Evolutionary conservation across 2,113 vertebrate genomes (phyloP), one percentile per base, ranked within the genome.

Genomic region (Caloenas nicobarica): DNA sequence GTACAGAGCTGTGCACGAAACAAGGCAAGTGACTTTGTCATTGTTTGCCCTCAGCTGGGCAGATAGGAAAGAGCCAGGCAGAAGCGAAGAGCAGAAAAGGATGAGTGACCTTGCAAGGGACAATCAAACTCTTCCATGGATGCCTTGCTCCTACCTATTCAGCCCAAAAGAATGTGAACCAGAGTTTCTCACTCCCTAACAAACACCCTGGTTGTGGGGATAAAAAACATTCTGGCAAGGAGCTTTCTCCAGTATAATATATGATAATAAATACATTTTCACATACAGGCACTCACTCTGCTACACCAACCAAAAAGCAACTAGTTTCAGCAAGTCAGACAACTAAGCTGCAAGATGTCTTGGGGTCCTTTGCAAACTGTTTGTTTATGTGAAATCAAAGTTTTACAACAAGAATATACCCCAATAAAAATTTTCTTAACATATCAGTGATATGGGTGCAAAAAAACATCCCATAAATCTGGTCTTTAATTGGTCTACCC

Each of bases 141-240:
- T n/a, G 17, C 8, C 17, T 10, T n/a, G 14, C 7, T 33, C 31
- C 24, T 81, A 22, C 13, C 26, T 50, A 11, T 12, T 62, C 31
- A 86, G 11, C 13, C 15, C 10, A 54, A 77, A 81, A 62, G 2
- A 4, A 78, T 0, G 0, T 33, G 38, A 68, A 74, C 13, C 1
- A 1, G 22, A 7, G 16, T 66, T 90, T 90, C 61, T 83, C 36
- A n/a, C 13, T 79, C 42, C 31, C 18, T 76, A 60, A 48, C 12
- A 79, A 86, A 64, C 15, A 73, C 8, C 7, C 13, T 57, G 25
- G 5, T 34, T 68, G 48, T 51, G 13, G 29, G 18, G 12, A 44
- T 33, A 38, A 62, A 76, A 95, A 57, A 4, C 5, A 13, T 54
- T 15, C 72, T 73, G 25, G 12, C 23, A 91, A 51, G 29, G 17